Evolutionary conservation across 2,888 invertebrate species (phyloP), one percentile per base, ranked within the genome.

Genomic region (Magallana nippona): DNA sequence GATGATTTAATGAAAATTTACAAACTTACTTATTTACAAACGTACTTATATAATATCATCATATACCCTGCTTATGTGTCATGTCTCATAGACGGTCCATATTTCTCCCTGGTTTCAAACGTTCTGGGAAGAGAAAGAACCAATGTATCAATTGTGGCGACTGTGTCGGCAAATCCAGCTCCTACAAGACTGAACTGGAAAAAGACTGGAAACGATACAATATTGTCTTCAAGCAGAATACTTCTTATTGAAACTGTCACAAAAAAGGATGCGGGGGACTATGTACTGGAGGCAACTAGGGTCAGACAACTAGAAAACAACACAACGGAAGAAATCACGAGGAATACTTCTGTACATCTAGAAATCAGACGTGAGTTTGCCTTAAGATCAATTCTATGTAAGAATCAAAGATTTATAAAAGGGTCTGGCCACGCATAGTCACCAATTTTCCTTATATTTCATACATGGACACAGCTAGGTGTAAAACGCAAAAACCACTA

Each of bases 361-460:
- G 71, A 71, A 22, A 32, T 71, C 71, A 71, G 15, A 32, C 19
- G 71, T 71, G 15, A 71, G 71, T 60, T n/a, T n/a, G n/a, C n/a
- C n/a, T n/a, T n/a, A n/a, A n/a, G n/a, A n/a, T n/a, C n/a, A n/a
- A n/a, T n/a, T n/a, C n/a, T n/a, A n/a, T n/a, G n/a, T n/a, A n/a
- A n/a, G n/a, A n/a, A n/a, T n/a, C n/a, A n/a, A n/a, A n/a, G n/a
- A n/a, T n/a, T n/a, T n/a, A n/a, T n/a, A n/a, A n/a, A n/a, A n/a
- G n/a, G n/a, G n/a, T n/a, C n/a, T n/a, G n/a, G n/a, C n/a, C n/a
- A n/a, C n/a, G n/a, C n/a, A n/a, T n/a, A n/a, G n/a, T n/a, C n/a
- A n/a, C n/a, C n/a, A n/a, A n/a, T n/a, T n/a, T n/a, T n/a, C n/a
- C n/a, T n/a, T n/a, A n/a, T n/a, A n/a, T n/a, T n/a, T n/a, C n/a